phyloP scores from a whole-genome alignment of 2,113 vertebrate species.

The Synodontis membranacea region DNA sequence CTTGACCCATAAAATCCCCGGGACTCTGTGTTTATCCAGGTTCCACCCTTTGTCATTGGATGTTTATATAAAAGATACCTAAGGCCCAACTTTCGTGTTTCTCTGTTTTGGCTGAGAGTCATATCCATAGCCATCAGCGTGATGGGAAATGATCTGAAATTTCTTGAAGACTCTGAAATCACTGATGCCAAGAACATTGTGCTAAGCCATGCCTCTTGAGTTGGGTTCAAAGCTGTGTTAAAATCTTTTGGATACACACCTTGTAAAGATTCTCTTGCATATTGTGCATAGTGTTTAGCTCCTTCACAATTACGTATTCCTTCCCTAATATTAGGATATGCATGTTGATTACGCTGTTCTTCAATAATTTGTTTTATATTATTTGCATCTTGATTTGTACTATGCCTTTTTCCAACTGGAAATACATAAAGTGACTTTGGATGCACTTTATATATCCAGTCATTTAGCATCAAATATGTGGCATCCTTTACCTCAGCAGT shows the following conservation, averaged over 20 bases:
- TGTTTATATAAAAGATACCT: not conserved
- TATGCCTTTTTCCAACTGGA: constrained; percentile 50
- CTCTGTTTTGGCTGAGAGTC: not conserved
- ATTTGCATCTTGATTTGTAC: not conserved
- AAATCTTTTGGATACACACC: not conserved
- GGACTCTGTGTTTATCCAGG: not conserved
- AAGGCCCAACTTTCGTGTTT: not conserved
- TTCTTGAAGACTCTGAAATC: constrained; percentile 26
- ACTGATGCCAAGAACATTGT: constrained; percentile 12
- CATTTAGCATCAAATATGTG: constrained; percentile 51
- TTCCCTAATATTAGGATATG: not conserved
- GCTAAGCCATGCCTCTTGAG: constrained; percentile 15
- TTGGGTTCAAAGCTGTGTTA: accelerated
- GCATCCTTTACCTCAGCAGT: accelerated
- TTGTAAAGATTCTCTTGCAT: not conserved
- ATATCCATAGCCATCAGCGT: constrained; percentile 11
- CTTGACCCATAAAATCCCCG: constrained; percentile 19
- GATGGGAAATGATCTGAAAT: constrained; percentile 29
- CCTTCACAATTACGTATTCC: not conserved
- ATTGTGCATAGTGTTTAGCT: not conserved
- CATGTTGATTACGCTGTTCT: not conserved
- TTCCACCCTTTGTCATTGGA: constrained; percentile 13
- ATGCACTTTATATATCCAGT: constrained; percentile 44
- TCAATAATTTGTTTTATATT: accelerated
- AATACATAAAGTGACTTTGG: not conserved